Percentiles rank a stretch among this genome's conserved stretches.
Evolutionary conservation across 1,140 invertebrate genomes (phyloP).

Genomic region (Lasioglossum baleicum): DNA sequence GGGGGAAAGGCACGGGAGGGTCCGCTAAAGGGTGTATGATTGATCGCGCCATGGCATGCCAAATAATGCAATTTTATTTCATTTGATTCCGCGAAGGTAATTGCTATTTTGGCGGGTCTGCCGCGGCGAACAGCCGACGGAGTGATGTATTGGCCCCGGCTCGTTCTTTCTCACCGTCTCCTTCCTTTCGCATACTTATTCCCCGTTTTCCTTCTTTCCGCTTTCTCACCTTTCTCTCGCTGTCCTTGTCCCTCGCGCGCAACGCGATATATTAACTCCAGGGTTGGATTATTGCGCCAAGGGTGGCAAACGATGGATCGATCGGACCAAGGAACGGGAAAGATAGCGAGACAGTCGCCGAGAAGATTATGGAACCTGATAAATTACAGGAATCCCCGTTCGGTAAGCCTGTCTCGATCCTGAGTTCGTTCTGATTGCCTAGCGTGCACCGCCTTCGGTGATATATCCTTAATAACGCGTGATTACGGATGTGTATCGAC

Average conservation of each 20-base stretch:
- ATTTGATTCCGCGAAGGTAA: slow-evolving; percentile 79
- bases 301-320: slow-evolving; percentile 58
- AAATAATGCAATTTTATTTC: slow-evolving; percentile 80
- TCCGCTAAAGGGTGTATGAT: slow-evolving; percentile 76
- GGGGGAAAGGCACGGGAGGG: slow-evolving; percentile 46
- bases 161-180: slow-evolving; percentile 64
- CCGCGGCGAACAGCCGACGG: slow-evolving; percentile 66
- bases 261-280: slow-evolving; percentile 58
- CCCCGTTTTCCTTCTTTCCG: slow-evolving; percentile 57
- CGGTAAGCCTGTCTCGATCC: not conserved
- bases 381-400: slow-evolving; percentile 38
- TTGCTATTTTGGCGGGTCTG: slow-evolving; percentile 78
- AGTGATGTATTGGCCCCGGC: slow-evolving; percentile 77
- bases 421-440: not conserved
- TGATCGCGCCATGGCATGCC: slow-evolving; percentile 78
- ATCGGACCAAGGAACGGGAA: slow-evolving; percentile 42
- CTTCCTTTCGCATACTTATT: slow-evolving; percentile 17
- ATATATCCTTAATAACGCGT: not conserved
- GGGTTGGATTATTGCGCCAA: slow-evolving; percentile 57
- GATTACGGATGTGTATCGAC: not conserved
- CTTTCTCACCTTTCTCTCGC: not conserved
- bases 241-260: not conserved
- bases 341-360: slow-evolving; percentile 41
- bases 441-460: not conserved
- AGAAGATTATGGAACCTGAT: slow-evolving; percentile 43